Base-by-base conservation (phyloP, 2,797 vertebrate genomes). In the Microcaecilia unicolor region DNA sequence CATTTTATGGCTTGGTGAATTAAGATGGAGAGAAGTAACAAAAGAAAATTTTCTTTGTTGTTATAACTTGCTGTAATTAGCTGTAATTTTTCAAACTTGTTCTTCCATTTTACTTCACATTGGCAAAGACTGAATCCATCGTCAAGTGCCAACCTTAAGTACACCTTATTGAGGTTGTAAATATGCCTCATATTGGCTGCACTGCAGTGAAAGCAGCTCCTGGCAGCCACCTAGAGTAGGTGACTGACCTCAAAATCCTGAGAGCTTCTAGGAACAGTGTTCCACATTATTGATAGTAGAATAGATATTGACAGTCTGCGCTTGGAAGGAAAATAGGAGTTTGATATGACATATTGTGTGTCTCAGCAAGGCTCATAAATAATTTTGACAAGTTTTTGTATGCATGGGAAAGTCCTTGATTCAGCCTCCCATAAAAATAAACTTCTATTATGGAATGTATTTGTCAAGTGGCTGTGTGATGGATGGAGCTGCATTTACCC, bases 391-490 rank as follows among this genome's bases (percentile, higher is more conserved):
- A 90, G 75, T 95, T 98, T 98, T 94, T 95, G 92, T 97, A 98
- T 98, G 95, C 95, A 98, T 97, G 93, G 93, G 92, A 93, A 99
- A 94, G 92, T 92, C 91, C 93, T 95, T 97, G 93, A 97, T 98
- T 97, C 93, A 91, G 92, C 91, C 93, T 96, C 92, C 93, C 93
- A 93, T 96, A 97, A 97, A 97, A 99, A 98, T 98, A 99, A 98
- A 99, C 94, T 97, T 97, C 93, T 97, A 99, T 99, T 99, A 99
- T 99, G 93, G 93, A 95, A 99, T 94, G 92, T 97, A 97, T 97
- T 99, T 99, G 95, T 99, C 95, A 98, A 97, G 92, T 91, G 91
- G 88, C 83, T 86, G 78, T 49, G 82, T 98, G 95, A 99, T 99
- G 94, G 94, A 99, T 99, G 93, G 92, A 85, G 85, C 89, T 74